Evolutionary conservation across 2,797 vertebrate species (phyloP), one percentile per base, ranked within the genome.

Genomic region (Chanos chanos): DNA sequence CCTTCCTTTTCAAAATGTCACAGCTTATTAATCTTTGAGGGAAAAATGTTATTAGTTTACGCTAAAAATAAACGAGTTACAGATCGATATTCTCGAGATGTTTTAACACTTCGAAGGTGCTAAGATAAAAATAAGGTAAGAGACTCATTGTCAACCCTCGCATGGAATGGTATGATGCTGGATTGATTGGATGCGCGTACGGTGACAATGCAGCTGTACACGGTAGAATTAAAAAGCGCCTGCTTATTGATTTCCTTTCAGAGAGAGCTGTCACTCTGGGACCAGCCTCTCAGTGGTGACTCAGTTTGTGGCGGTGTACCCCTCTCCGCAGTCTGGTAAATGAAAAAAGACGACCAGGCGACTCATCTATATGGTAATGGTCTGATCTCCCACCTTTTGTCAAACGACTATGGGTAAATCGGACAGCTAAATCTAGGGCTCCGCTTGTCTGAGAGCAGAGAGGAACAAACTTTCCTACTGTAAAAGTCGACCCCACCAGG

Each of bases 321-420:
- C 66, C 71, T 77, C 45, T 39, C 62, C 60, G 70, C 71, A 59
- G 70, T 75, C 75, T 66, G 63, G 70, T 82, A 83, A 88, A 88
- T 84, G 79, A 83, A 80, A 83, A 83, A 64, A 80, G 80, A 86
- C 81, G 81, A 86, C 76, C 78, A 71, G 62, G 77, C 74, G 79
- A 88, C 83, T 84, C 83, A 86, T 90, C 85, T 89, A 86, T 87
- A 89, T 89, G 85, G 75, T 89, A 87, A 89, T 88, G 74, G 71
- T 72, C 64, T 77, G 71, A 73, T 84, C 73, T 79, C 59, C 71
- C 62, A 78, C 81, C 82, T 81, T 81, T 83, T 81, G 80, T 81
- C 47, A 58, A 60, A 72, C 27, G 76, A 77, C 73, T 68, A 43
- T 60, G 65, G n/a, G 77, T 66, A 76, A 85, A 83, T 85, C 80